Evolutionary conservation across 2,888 invertebrate species (phyloP).

Genomic region (Tinea pellionella): DNA sequence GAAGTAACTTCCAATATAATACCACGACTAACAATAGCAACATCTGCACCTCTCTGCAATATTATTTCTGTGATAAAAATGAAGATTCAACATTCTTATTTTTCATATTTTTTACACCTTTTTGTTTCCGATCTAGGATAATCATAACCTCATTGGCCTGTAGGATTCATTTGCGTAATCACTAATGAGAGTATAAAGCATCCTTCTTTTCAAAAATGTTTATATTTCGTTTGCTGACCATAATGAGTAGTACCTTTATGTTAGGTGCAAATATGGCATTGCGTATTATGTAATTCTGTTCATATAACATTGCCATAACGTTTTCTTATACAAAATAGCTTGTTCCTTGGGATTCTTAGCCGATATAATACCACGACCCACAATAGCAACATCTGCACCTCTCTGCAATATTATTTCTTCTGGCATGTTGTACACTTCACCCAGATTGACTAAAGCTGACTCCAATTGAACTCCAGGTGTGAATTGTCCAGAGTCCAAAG

Average conservation of each 20-base stretch:
- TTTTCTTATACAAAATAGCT: slow-evolving; percentile 77
- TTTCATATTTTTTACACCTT: slow-evolving; percentile 80
- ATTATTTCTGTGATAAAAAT: too few relatives aligned
- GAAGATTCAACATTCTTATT: too few relatives aligned
- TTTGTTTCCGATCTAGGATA: slow-evolving; percentile 92
- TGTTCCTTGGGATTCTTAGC: slow-evolving; percentile 73
- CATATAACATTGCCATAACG: slow-evolving; percentile 73
- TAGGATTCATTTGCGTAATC: too few relatives aligned
- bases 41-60: slow-evolving; percentile 84
- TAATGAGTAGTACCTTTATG: too few relatives aligned
- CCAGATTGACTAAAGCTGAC: slow-evolving; percentile 78
- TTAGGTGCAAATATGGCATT: too few relatives aligned
- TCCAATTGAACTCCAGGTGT: slow-evolving; percentile 92
- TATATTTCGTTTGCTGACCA: too few relatives aligned
- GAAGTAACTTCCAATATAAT: slow-evolving; percentile 81
- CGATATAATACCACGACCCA: slow-evolving; percentile 90
- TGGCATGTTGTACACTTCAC: slow-evolving; percentile 90
- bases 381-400: slow-evolving; percentile 93
- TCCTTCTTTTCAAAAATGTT: too few relatives aligned
- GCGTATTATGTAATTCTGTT: too few relatives aligned
- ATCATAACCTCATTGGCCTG: slow-evolving; percentile 90
- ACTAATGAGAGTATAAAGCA: too few relatives aligned
- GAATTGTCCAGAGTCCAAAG: slow-evolving; percentile 88
- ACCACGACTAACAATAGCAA: slow-evolving; percentile 95
- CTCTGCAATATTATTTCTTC: slow-evolving; percentile 80